Base-by-base conservation (phyloP, 2,888 invertebrate genomes). In the Baccha elongata region DNA sequence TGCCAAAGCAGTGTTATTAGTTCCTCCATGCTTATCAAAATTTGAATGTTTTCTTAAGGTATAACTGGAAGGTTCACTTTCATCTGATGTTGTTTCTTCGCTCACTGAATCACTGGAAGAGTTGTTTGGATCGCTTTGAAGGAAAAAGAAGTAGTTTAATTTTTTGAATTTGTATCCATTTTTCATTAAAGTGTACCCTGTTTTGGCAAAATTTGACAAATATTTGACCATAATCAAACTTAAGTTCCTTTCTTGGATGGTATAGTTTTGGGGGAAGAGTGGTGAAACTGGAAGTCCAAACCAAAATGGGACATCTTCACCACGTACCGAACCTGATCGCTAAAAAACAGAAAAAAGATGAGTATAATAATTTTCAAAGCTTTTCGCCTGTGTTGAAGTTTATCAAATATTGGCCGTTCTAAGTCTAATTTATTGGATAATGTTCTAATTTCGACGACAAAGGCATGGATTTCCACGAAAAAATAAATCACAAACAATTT, bases 281-380 rank as follows among this genome's bases (percentile, higher is more conserved):
- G 93, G 92, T 74, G 91, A 92, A 69, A 97, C 90, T 35, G 97
- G 97, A 86, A 95, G 93, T 13, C 97, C 97, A 86, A 97, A 91
- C 88, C 96, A 94, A 91, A 95, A 97, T 65, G 96, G 95, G 86
- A 97, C 91, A 90, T 97, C 97, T 90, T 97, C 97, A 55, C 97
- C 97, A 86, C 95, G 94, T 62, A 96, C 96, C 62, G 96, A 96
- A 19, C 96, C 96, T 76, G 93, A 92, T 84, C 95, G 92, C 95
- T 96, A 91, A 32, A 32, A 32, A 32, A 32, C 8, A 32, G 23
- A 23, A 23, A 23, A n/a, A n/a, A n/a, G n/a, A n/a, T n/a, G n/a
- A n/a, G n/a, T n/a, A n/a, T n/a, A n/a, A n/a, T n/a, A n/a, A n/a
- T n/a, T n/a, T n/a, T n/a, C n/a, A n/a, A n/a, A n/a, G n/a, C n/a